Conservation (phyloP, 2,888 invertebrate species). For the Noctua comes region DNA sequence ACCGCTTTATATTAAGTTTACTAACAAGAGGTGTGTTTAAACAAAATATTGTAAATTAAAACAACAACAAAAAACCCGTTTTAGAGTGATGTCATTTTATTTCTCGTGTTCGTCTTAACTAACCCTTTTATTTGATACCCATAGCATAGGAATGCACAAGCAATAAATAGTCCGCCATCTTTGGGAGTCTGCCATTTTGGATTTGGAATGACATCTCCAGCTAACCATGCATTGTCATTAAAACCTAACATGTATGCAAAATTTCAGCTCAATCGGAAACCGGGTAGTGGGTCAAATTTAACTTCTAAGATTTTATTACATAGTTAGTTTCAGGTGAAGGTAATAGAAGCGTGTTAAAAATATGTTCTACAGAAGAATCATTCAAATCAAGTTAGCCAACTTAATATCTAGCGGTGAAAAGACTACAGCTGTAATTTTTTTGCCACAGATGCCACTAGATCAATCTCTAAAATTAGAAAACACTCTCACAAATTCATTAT, state of each 20-base stretch:
- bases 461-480: background rate
- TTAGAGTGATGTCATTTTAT: too few relatives aligned
- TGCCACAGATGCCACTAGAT: background rate
- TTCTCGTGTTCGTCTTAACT: background rate
- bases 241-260: background rate
- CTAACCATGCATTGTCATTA: background rate
- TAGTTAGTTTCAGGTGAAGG: background rate
- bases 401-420: background rate
- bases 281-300: background rate
- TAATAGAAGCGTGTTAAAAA: background rate
- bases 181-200: too few relatives aligned
- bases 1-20: background rate
- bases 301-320: too few relatives aligned
- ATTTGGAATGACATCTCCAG: too few relatives aligned
- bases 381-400: background rate
- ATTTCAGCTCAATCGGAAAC: background rate
- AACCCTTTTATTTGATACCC: too few relatives aligned
- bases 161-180: too few relatives aligned
- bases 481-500: background rate
- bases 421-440: background rate
- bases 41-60: background rate
- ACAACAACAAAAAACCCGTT: background rate
- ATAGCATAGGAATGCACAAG: too few relatives aligned
- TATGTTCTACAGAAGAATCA: background rate
- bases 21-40: background rate